These are phyloP conservation scores for Alaudala cheleensis DNA, from an alignment of 2,113 vertebrate genomes.

Conservation along the genomic window DNA sequence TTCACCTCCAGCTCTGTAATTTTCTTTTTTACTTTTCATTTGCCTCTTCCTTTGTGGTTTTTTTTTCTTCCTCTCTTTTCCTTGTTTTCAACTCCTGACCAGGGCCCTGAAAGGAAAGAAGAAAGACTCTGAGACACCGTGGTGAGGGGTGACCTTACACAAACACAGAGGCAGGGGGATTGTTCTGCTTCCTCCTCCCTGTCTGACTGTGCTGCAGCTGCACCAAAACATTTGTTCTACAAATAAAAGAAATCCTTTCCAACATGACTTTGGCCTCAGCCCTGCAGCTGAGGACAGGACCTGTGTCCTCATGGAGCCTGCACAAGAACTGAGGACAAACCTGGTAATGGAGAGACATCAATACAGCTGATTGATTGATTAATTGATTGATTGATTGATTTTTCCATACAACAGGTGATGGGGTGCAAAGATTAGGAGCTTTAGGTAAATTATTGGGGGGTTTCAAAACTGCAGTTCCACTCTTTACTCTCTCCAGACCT, in stretches of 20 bases:
- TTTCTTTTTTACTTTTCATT: conserved; percentile 23
- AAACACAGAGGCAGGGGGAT: conserved; percentile 29
- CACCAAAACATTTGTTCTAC: conserved; percentile 56
- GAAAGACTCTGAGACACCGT: conserved; percentile 24
- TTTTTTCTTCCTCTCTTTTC: conserved; percentile 22
- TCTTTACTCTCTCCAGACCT: not conserved
- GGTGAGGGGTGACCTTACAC: conserved; percentile 60
- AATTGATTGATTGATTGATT: not conserved
- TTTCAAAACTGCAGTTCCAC: not conserved
- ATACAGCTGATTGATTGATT: not conserved
- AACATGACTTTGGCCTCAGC: not conserved
- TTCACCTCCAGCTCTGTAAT: not conserved
- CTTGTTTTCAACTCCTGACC: conserved; percentile 40
- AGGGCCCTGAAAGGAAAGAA: conserved; percentile 50
- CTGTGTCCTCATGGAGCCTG: not conserved
- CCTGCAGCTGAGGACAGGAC: not conserved
- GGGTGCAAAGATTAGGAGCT: not conserved
- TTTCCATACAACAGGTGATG: not conserved
- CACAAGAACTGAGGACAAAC: not conserved
- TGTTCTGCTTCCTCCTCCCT: conserved; percentile 24
- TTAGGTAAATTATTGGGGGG: not conserved
- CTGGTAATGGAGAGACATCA: not conserved
- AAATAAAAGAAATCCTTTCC: conserved; percentile 50
- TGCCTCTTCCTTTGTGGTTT: conserved; percentile 34
- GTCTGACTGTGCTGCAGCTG: not conserved